Percentiles rank a stretch among this genome's conserved stretches.
These are phyloP conservation scores for Bagarius yarrelli DNA, from an alignment of 2,113 vertebrate genomes.

Conservation along the genomic window DNA sequence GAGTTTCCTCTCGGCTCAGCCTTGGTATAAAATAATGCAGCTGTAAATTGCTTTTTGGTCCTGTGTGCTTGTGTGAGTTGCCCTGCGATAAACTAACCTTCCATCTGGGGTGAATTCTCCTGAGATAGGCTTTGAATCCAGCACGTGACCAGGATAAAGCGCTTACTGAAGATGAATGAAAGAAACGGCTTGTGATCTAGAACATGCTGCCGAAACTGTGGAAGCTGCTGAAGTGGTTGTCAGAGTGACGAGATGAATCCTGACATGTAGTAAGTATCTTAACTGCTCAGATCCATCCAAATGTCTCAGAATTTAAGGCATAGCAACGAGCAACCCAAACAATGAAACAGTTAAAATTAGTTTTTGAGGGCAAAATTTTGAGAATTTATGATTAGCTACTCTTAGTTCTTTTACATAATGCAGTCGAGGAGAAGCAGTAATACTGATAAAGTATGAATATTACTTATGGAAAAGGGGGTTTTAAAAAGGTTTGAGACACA, in stretches of 20 bases:
- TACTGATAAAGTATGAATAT: too few species aligned
- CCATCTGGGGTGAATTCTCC: neutral
- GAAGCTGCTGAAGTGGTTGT: neutral
- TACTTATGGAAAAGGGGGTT: too few species aligned
- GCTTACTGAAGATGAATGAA: slow-evolving; percentile 17
- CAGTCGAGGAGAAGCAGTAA: too few species aligned
- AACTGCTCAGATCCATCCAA: neutral
- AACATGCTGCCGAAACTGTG: neutral
- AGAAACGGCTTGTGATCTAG: neutral
- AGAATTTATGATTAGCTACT: neutral
- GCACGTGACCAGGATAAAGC: neutral
- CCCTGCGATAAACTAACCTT: neutral
- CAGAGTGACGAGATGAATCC: neutral
- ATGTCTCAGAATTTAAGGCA: neutral
- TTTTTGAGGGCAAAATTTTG: neutral
- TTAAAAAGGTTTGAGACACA: too few species aligned
- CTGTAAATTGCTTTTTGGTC: neutral
- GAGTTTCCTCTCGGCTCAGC: neutral
- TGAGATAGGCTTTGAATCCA: neutral
- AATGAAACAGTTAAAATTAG: neutral
- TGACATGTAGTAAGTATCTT: neutral
- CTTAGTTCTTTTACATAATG: too few species aligned
- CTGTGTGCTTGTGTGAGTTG: neutral
- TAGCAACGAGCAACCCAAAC: neutral
- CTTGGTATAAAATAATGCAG: neutral